Evolutionary conservation across 2,113 vertebrate genomes (phyloP), one percentile per base, ranked within the genome.

Genomic region (Onychostoma macrolepis): DNA sequence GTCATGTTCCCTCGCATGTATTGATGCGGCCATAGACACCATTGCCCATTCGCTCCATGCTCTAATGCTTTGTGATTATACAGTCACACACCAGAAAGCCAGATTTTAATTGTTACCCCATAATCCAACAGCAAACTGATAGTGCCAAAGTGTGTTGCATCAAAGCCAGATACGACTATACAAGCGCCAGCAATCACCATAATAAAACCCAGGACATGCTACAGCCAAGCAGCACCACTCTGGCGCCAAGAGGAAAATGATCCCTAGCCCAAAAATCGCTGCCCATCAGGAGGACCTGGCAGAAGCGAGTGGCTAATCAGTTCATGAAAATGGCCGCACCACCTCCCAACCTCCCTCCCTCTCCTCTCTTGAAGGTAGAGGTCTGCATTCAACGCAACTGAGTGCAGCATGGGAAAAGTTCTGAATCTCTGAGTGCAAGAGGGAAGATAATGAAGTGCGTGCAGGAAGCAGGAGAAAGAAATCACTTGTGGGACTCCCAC

Each of bases 181-280:
- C 38, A 71, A 67, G 61, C 48, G 88, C 90, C 90, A 90, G 84
- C 84, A 79, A 84, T 86, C 89, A 86, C 89, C 85, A 89, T 88
- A 86, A 90, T 89, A 90, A 89, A 80, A 86, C 80, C 69, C 88
- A 85, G 83, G 67, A 71, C 67, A 21, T 67, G 80, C 81, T 65
- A 75, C 76, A 69, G 80, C 84, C 90, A 86, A 89, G 85, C 78
- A 67, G 71, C 50, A 9, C 36, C 21, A 26, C 78, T 65, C 36
- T 24, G 67, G 75, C 41, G 86, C 90, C 88, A 90, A 89, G 45
- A 90, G 89, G 87, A 84, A 88, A 88, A 86, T 80, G 84, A 88
- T 90, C 87, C 45, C 87, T 88, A 76, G 87, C 58, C 80, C 26
- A 71, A 82, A 87, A 83, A 50, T 86, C 43, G 67, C 75, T 56